Evolutionary conservation across 2,888 invertebrate species (phyloP).

Genomic region (Apomyelois bistriatella): DNA sequence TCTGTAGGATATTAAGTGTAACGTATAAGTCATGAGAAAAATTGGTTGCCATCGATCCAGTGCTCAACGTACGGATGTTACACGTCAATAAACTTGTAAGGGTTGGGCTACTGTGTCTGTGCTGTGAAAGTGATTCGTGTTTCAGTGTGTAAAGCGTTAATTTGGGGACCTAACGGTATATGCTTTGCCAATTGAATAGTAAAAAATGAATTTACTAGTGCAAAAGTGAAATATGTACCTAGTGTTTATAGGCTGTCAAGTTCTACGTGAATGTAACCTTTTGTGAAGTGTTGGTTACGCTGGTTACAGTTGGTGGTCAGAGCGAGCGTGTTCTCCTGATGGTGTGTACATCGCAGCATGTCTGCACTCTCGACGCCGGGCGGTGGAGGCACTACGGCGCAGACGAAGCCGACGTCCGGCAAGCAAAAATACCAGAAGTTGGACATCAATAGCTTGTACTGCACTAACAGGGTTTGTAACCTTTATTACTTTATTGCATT

Average conservation of each 20-base stretch:
- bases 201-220: background rate
- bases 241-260: constrained; percentile 25
- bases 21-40: constrained; percentile 33
- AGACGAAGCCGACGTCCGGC: constrained; percentile 82
- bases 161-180: constrained; percentile 15
- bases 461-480: constrained; percentile 88
- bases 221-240: background rate
- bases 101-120: constrained; percentile 68
- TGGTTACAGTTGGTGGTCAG: constrained; percentile 76
- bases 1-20: constrained; percentile 30
- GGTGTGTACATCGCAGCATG: constrained; percentile 97
- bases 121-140: constrained; percentile 65
- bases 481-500: background rate
- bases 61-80: constrained; percentile 70
- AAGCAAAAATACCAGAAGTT: constrained; percentile 98
- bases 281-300: constrained; percentile 40
- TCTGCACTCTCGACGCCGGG: constrained; percentile 95
- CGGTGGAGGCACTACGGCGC: constrained; percentile 80
- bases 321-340: constrained; percentile 81
- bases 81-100: constrained; percentile 76
- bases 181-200: background rate
- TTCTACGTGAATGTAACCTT: constrained; percentile 34
- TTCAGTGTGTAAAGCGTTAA: constrained; percentile 31
- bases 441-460: constrained; percentile 98
- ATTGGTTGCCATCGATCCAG: constrained; percentile 65